Base-by-base conservation (phyloP, 2,888 invertebrate genomes). In the Stegophylla sp. region DNA sequence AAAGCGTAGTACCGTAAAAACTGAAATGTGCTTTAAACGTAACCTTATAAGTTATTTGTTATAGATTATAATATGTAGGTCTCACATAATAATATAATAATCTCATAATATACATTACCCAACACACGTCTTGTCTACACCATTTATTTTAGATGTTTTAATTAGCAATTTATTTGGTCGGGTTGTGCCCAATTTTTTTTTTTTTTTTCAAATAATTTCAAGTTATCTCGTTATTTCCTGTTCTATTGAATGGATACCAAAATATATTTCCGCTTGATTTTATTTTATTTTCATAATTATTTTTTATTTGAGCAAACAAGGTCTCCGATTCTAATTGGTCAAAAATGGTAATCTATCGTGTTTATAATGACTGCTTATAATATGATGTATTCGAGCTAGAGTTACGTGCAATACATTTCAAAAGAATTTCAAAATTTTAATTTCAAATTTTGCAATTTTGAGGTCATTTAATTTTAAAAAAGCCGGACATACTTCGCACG, bases 291-390 rank as follows among this genome's bases (percentile, higher is more conserved):
- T 64, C 13, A 20, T 41, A 17, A 59, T 72, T 13, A 26, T 73
- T 59, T 23, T 59, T 59, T 67, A 51, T n/a, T 20, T 15, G n/a
- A 20, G 48, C 26, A 73, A 74, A 74, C 64, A 53, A 75, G 75
- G 64, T 64, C 75, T 75, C 41, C n/a, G 64, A 23, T 48, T 63
- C 51, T 63, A 75, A 75, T 53, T 51, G 64, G 64, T 41, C 17
- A 66, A 66, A 75, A 76, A 64, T 53, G 1, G 7, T 75, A 23
- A 34, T 51, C 45, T 61, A 63, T 20, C 28, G 53, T 66, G 53
- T 66, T 51, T 41, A 3, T 23, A 66, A 64, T 41, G 64, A 48
- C 64, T 51, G 12, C 51, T 66, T 66, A 53, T 76, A 76, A 66
- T 75, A 64, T 73, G 45, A 73, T 61, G 4, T 48, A 74, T 61